These are phyloP conservation scores for Pituophis catenifer DNA, from an alignment of 2,113 vertebrate genomes.

Conservation along the genomic window DNA sequence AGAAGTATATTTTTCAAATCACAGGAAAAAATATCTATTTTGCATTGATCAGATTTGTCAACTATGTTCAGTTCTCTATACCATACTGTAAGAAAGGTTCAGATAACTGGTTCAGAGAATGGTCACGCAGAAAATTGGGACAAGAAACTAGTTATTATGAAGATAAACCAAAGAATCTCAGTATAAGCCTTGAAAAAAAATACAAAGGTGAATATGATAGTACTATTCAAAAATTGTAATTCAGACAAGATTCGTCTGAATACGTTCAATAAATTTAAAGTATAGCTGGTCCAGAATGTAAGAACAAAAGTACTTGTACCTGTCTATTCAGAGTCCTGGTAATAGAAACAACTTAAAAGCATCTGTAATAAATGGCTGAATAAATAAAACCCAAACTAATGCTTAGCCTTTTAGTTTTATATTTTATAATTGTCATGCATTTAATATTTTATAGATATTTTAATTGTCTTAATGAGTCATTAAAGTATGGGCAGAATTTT, in stretches of 20 bases:
- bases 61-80: no score
- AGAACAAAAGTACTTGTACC: background rate
- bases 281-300: background rate
- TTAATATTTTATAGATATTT: background rate
- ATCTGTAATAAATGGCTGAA: background rate
- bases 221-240: background rate
- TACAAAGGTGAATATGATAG: no score
- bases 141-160: no score
- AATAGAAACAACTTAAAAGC: background rate
- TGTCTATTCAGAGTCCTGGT: background rate
- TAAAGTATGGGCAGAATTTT: background rate
- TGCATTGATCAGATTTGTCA: no score
- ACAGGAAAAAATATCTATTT: no score
- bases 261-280: background rate
- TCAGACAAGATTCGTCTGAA: background rate
- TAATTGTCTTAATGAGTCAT: background rate
- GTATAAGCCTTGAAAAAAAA: no score
- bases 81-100: no score
- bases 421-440: background rate
- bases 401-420: background rate
- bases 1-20: no score
- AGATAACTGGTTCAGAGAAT: no score
- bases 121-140: no score
- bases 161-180: no score
- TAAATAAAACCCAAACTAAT: background rate